Conservation (phyloP, 2,888 invertebrate genomes). For the Perizoma affinitatum region DNA sequence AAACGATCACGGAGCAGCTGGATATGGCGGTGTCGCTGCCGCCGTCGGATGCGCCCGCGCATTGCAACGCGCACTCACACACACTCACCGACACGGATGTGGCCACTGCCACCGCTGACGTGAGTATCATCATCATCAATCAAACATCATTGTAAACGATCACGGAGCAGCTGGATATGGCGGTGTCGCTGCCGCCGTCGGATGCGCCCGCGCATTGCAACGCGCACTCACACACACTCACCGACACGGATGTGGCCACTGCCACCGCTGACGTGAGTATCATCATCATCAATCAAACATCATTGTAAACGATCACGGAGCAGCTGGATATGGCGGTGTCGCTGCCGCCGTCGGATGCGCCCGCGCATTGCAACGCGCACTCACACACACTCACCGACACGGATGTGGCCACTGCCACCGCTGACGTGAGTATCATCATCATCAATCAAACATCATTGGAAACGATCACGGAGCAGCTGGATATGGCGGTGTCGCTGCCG, state of each 20-base stretch:
- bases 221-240: conserved; percentile 94
- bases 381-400: conserved; percentile 95
- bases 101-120: conserved; percentile 85
- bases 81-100: conserved; percentile 95
- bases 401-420: conserved; percentile 90
- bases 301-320: conserved; percentile 93
- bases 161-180: conserved; percentile 94
- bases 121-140: conserved; percentile 57
- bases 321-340: conserved; percentile 95
- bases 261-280: conserved; percentile 76
- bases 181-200: conserved; percentile 91
- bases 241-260: conserved; percentile 94
- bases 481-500: conserved; percentile 94
- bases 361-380: conserved; percentile 91
- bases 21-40: conserved; percentile 95
- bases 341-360: conserved; percentile 87
- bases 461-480: conserved; percentile 95
- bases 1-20: conserved; percentile 95
- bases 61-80: conserved; percentile 93
- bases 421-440: conserved; percentile 65
- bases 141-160: conserved; percentile 88
- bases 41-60: conserved; percentile 83
- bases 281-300: background rate
- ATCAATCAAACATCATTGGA: conserved; percentile 83
- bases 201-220: conserved; percentile 86